Conservation (phyloP, 2,113 vertebrate species). For the Meleagris gallopavo region DNA sequence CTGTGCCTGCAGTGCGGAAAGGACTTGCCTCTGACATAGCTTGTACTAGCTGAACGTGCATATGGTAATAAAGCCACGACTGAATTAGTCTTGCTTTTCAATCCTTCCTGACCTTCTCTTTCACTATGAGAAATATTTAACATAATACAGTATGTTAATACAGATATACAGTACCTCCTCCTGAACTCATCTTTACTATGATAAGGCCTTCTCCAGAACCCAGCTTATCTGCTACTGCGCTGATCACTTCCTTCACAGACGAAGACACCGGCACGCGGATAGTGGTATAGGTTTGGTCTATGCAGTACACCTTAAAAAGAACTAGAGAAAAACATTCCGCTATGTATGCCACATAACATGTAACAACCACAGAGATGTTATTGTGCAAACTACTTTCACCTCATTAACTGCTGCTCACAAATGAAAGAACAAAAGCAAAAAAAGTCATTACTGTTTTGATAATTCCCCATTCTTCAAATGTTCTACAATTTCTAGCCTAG, state of each 20-base stretch:
- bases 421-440: background rate
- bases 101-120: background rate
- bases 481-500: background rate
- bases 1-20: background rate
- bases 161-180: constrained; percentile 87
- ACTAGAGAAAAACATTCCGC: constrained; percentile 76
- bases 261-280: constrained; percentile 90
- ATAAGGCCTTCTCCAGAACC: constrained; percentile 92
- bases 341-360: rapidly evolving
- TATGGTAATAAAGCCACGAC: background rate
- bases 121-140: background rate
- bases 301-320: constrained; percentile 96
- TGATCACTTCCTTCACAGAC: constrained; percentile 91
- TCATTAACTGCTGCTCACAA: background rate
- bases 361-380: background rate
- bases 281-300: constrained; percentile 96
- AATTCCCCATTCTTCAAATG: background rate
- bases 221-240: constrained; percentile 92
- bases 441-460: background rate
- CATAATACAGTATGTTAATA: too few relatives aligned
- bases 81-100: background rate
- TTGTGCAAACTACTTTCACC: background rate
- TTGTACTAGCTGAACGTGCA: background rate
- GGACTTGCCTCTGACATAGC: background rate
- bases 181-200: constrained; percentile 92